These are phyloP conservation scores for Erebia aethiops DNA, from an alignment of 2,888 invertebrate species.

Conservation along the genomic window DNA sequence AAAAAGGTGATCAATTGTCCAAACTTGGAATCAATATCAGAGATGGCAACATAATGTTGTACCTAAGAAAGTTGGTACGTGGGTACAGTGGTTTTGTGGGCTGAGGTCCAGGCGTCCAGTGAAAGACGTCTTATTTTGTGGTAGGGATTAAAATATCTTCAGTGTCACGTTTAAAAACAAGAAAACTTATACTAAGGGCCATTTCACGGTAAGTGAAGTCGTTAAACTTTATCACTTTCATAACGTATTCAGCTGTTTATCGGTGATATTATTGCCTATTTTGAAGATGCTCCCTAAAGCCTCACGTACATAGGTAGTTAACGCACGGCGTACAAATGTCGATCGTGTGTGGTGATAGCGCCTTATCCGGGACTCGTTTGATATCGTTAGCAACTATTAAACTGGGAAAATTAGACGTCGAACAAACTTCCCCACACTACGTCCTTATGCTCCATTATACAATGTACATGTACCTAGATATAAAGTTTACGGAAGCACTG, in stretches of 20 bases:
- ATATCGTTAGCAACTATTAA: slow-evolving; percentile 66
- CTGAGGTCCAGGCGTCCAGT: no score
- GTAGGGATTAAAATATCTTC: no score
- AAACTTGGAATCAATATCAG: no score
- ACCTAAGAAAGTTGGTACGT: no score
- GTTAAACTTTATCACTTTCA: no score
- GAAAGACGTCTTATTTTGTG: no score
- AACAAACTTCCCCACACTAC: slow-evolving; percentile 57
- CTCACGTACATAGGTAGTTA: slow-evolving; percentile 4
- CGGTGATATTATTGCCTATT: not conserved
- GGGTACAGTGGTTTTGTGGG: no score
- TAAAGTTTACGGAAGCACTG: slow-evolving; percentile 14
- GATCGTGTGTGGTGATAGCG: slow-evolving; percentile 32
- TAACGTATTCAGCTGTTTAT: not conserved
- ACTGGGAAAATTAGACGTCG: slow-evolving; percentile 60
- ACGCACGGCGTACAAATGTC: slow-evolving; percentile 32
- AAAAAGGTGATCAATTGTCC: no score
- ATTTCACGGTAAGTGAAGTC: no score
- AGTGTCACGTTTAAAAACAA: no score
- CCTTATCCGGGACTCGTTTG: slow-evolving; percentile 42
- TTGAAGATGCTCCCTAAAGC: not conserved
- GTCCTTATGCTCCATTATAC: slow-evolving; percentile 49
- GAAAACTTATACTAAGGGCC: no score
- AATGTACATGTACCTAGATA: slow-evolving; percentile 31
- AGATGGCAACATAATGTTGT: no score